Evolutionary conservation across 2,888 invertebrate genomes (phyloP).

Genomic region (Taphrorychus bicolor): DNA sequence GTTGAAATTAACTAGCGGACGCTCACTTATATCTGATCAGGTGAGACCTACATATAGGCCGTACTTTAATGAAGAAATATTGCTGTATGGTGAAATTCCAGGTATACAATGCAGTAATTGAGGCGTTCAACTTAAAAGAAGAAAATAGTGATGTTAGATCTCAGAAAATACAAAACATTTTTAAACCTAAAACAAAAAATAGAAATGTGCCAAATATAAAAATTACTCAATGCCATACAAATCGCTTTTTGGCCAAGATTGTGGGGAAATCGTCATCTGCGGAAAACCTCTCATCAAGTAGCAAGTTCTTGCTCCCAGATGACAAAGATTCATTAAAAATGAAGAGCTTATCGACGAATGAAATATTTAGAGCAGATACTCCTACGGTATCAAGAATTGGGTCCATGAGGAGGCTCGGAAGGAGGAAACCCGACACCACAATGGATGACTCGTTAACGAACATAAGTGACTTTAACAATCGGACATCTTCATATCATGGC

Average conservation of each 20-base stretch:
- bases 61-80: background rate
- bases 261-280: constrained; percentile 62
- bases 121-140: constrained; percentile 61
- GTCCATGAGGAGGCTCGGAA: constrained; percentile 47
- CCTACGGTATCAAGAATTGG: constrained; percentile 50
- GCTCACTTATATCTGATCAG: constrained; percentile 65
- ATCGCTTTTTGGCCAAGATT: constrained; percentile 62
- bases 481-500: constrained; percentile 53
- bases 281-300: constrained; percentile 59
- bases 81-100: constrained; percentile 44
- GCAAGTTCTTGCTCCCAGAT: constrained; percentile 42
- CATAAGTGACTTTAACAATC: constrained; percentile 39
- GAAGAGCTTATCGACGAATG: constrained; percentile 61
- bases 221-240: constrained; percentile 59
- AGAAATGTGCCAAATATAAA: constrained; percentile 55
- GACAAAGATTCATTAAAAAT: constrained; percentile 50
- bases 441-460: constrained; percentile 37
- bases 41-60: constrained; percentile 45
- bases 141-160: constrained; percentile 52
- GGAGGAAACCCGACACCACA: constrained; percentile 36
- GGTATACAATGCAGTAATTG: constrained; percentile 62
- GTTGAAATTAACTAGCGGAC: constrained; percentile 62
- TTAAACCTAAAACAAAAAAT: constrained; percentile 57
- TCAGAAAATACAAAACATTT: constrained; percentile 60
- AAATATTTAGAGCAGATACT: constrained; percentile 57